Percentiles rank a stretch among this genome's conserved stretches.
These are phyloP conservation scores for Strix occidentalis DNA, from an alignment of 2,797 vertebrate genomes.

Conservation along the genomic window DNA sequence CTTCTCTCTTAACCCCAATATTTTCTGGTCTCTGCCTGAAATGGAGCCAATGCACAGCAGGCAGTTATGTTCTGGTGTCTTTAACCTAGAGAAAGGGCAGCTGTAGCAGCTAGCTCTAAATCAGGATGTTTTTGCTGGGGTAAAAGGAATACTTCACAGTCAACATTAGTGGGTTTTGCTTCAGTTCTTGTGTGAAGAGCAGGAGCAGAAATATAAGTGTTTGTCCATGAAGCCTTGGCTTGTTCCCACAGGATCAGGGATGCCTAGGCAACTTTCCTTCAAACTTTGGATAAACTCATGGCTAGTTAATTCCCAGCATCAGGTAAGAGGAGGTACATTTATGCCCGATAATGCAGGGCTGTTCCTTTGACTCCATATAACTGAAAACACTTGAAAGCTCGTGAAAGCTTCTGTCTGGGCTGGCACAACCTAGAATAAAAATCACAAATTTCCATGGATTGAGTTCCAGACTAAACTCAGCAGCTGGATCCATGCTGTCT, in stretches of 20 bases:
- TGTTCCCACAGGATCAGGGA: neutral
- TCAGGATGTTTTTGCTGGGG: neutral
- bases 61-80: neutral
- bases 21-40: neutral
- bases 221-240: neutral
- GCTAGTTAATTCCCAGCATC: neutral
- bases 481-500: neutral
- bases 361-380: neutral
- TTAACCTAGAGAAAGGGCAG: neutral
- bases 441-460: neutral
- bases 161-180: neutral
- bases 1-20: neutral
- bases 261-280: neutral
- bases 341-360: neutral
- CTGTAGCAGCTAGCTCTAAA: neutral
- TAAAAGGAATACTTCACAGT: neutral
- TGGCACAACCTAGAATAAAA: neutral
- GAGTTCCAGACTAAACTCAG: neutral
- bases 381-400: neutral
- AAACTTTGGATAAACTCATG: neutral
- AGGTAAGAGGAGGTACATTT: neutral
- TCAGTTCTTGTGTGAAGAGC: neutral
- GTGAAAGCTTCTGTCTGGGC: neutral
- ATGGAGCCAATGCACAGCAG: neutral
- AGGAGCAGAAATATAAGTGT: neutral